These are phyloP conservation scores for Leptinotarsa peninsularis DNA, from an alignment of 2,888 invertebrate species.

Conservation along the genomic window DNA sequence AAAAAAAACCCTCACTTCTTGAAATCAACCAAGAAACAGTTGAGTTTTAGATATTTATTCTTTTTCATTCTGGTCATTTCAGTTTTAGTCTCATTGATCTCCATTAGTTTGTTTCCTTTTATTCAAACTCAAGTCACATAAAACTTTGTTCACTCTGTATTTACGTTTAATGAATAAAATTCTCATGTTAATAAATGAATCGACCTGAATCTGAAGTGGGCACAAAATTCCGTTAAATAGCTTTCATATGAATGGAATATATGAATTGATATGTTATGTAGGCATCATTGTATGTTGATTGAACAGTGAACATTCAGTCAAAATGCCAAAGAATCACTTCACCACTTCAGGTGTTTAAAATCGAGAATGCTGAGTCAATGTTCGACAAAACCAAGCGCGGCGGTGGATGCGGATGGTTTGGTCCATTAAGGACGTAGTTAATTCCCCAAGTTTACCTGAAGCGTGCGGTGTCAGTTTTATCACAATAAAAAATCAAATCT, in stretches of 20 bases:
- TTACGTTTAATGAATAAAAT: background rate
- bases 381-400: constrained; percentile 30
- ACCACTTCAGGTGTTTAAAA: constrained; percentile 46
- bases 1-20: too few relatives aligned
- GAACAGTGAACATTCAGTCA: constrained; percentile 41
- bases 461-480: background rate
- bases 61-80: too few relatives aligned
- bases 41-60: too few relatives aligned
- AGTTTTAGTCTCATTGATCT: too few relatives aligned
- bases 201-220: constrained; percentile 25
- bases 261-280: constrained; percentile 34
- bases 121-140: too few relatives aligned
- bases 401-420: constrained; percentile 33
- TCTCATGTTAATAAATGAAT: constrained; percentile 8
- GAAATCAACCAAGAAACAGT: too few relatives aligned
- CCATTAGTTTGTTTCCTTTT: too few relatives aligned
- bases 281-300: constrained; percentile 44
- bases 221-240: constrained; percentile 21
- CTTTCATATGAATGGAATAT: constrained; percentile 23
- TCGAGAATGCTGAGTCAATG: constrained; percentile 41
- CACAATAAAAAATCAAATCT: too few relatives aligned
- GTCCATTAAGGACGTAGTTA: constrained; percentile 22
- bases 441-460: constrained; percentile 25
- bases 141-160: background rate
- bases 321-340: constrained; percentile 44